Evolutionary conservation across 2,797 vertebrate species (phyloP), one percentile per base, ranked within the genome.

Genomic region (Pitangus sulphuratus): DNA sequence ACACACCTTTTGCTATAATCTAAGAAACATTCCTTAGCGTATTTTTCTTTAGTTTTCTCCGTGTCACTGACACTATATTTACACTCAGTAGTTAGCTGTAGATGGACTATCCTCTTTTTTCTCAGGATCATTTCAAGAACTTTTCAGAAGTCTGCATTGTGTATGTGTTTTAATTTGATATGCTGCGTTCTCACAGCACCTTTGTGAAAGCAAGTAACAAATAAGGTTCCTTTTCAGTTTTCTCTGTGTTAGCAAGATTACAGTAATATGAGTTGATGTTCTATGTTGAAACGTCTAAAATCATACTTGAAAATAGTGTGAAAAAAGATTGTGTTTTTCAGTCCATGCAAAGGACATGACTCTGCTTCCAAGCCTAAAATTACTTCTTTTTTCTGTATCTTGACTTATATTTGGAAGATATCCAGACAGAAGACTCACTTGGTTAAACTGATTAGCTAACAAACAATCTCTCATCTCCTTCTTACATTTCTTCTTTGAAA

Each of bases 161-260:
- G 44, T 0, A 0, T 69, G 28, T 74, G 25, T 85, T 87, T 87
- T 77, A 66, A 87, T 85, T 92, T 80, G 28, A 65, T 87, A 79
- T 26, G 9, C 28, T 82, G 12, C 84, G 48, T 64, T 90, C 54
- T 89, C 33, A 57, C 24, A 85, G 56, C 13, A 77, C 18, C 87
- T 93, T 74, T 60, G 18, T 60, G 75, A 91, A 87, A 87, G 35
- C 25, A 93, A 76, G 31, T 77, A 60, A 93, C 54, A 93, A 89
- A 79, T 80, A 66, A 77, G 3, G 19, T 77, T 83, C 18, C 30
- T 85, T 87, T 94, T 70, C 68, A 64, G 16, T 42, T n/a, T 91
- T 93, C 5, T 75, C 5, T 75, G 13, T 66, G 33, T 87, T 92
- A 84, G 28, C 9, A 62, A 54, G 70, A 58, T 77, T 85, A 33